phyloP scores from a whole-genome alignment of 2,797 vertebrate species.

The Danio tinwini region DNA sequence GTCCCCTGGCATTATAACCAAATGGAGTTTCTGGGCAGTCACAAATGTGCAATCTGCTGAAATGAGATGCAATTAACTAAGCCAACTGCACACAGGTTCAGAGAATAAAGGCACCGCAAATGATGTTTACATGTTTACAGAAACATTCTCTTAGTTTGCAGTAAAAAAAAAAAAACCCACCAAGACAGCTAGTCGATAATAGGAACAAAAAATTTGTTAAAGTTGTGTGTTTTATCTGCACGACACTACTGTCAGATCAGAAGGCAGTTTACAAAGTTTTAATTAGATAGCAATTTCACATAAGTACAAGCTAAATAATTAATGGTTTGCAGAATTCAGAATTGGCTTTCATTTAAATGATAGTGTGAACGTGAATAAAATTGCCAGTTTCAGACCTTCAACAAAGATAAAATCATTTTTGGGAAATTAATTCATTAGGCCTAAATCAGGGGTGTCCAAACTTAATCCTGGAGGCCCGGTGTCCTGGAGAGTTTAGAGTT shows the following conservation, averaged over 20 bases:
- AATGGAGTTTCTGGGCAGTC: slow-evolving; percentile 61
- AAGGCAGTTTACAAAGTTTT: neutral
- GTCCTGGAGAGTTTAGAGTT: too few relatives aligned
- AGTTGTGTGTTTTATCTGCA: slow-evolving; percentile 13
- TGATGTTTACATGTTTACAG: slow-evolving; percentile 37
- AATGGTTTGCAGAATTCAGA: too few relatives aligned
- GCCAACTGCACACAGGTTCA: slow-evolving; percentile 58
- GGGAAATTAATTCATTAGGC: too few relatives aligned
- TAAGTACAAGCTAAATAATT: too few relatives aligned
- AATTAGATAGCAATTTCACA: too few relatives aligned
- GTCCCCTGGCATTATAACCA: slow-evolving; percentile 60
- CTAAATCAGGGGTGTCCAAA: too few relatives aligned
- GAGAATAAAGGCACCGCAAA: slow-evolving; percentile 61
- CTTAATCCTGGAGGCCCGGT: too few relatives aligned
- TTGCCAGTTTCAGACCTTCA: too few relatives aligned
- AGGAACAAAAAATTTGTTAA: slow-evolving; percentile 20
- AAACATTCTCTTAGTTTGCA: slow-evolving; percentile 34
- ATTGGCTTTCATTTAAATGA: too few relatives aligned
- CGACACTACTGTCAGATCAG: neutral
- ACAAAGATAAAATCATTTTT: too few relatives aligned
- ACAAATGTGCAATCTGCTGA: slow-evolving; percentile 54
- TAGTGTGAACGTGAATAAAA: too few relatives aligned
- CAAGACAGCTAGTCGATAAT: slow-evolving; percentile 16
- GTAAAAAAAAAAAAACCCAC: slow-evolving; percentile 6
- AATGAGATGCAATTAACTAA: slow-evolving; percentile 62